Conservation (phyloP, 2,113 vertebrate genomes). For the rat (Rattus norvegicus) region GRCr8 NC_086023.1:18721501-18722000, state of each 20-base stretch:
- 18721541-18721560: neutral
- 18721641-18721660: neutral
- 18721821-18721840: neutral
- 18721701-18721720: neutral
- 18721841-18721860: neutral
- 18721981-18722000: neutral
- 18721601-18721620: neutral
- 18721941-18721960: neutral
- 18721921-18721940: neutral
- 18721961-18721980: neutral
- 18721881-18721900: neutral
- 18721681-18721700: neutral
- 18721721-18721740: neutral
- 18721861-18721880: neutral
- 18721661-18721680: neutral
- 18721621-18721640: neutral
- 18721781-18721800: neutral
- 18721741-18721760: neutral
- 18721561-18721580: neutral
- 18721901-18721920: neutral
- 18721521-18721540: neutral
- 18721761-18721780: neutral
- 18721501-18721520: neutral
- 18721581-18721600: neutral
- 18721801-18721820: neutral